These are phyloP conservation scores for Thera obeliscata DNA, from an alignment of 2,888 invertebrate genomes.

Conservation along the genomic window DNA sequence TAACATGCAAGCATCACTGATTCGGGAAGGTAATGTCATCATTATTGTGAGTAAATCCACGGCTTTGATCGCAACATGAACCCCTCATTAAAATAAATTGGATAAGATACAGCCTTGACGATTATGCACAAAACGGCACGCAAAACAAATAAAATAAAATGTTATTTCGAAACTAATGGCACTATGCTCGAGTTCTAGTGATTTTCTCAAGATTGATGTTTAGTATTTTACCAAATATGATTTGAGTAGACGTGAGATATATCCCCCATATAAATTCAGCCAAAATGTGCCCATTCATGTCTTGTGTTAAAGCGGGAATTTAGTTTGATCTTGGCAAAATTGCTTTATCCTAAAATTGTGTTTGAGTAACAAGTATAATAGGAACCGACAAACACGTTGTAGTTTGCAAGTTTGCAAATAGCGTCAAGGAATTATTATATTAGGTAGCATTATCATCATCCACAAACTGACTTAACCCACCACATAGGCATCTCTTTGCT, in stretches of 20 bases:
- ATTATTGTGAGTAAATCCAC: constrained; percentile 22
- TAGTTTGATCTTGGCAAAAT: constrained; percentile 3
- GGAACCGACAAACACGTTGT: background rate
- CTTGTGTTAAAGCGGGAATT: background rate
- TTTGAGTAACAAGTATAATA: constrained; percentile 12
- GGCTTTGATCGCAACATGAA: constrained; percentile 34
- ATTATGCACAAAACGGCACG: constrained; percentile 11
- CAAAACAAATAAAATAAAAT: constrained; percentile 21
- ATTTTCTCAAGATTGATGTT: background rate
- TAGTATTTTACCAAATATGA: background rate
- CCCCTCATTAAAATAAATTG: constrained; percentile 55
- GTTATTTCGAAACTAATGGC: constrained; percentile 6
- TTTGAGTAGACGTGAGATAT: background rate
- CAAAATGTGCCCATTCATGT: background rate
- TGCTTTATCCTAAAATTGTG: constrained; percentile 7
- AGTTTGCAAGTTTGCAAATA: background rate
- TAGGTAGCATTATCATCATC: too few species aligned
- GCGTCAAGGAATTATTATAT: background rate
- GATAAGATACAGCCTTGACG: constrained; percentile 38
- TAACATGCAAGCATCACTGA: constrained; percentile 18
- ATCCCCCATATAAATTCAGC: background rate
- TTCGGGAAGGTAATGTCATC: constrained; percentile 37
- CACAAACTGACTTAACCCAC: too few species aligned
- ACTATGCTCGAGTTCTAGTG: background rate
- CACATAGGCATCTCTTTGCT: too few species aligned